Conservation (phyloP, 2,113 vertebrate species). For the Oryzias woworae region DNA sequence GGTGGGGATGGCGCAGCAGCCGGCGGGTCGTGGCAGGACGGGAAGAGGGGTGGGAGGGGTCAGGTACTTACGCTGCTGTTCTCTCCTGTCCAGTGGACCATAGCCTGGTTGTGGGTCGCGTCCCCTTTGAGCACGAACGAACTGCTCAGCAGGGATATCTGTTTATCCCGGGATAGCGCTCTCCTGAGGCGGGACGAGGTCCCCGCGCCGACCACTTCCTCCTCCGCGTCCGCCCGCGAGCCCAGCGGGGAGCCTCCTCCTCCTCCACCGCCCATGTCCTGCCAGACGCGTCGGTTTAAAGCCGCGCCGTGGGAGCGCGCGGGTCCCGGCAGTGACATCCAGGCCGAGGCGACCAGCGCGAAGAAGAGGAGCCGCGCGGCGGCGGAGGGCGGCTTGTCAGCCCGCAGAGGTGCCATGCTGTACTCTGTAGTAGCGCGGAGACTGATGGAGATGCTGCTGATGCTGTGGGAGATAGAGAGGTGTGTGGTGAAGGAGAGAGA, state of each 20-base stretch:
- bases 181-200: slow-evolving; percentile 72
- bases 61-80: slow-evolving; percentile 95
- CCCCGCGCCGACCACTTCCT: slow-evolving; percentile 35
- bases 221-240: slow-evolving; percentile 29
- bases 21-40: slow-evolving; percentile 27
- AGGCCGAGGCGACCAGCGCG: slow-evolving; percentile 56
- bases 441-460: slow-evolving; percentile 74
- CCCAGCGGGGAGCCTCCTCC: slow-evolving; percentile 36
- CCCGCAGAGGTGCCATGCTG: slow-evolving; percentile 71
- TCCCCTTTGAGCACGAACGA: slow-evolving; percentile 97
- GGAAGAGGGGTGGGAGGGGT: background rate
- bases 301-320: slow-evolving; percentile 65
- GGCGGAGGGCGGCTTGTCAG: slow-evolving; percentile 49
- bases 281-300: slow-evolving; percentile 56
- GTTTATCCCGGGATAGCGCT: slow-evolving; percentile 78
- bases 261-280: slow-evolving; percentile 50
- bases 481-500: slow-evolving; percentile 65
- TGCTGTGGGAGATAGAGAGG: slow-evolving; percentile 73
- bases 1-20: slow-evolving; percentile 10
- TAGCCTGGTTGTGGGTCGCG: slow-evolving; percentile 97
- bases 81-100: slow-evolving; percentile 98
- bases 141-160: slow-evolving; percentile 88
- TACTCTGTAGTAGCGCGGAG: slow-evolving; percentile 76
- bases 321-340: slow-evolving; percentile 70
- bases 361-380: slow-evolving; percentile 63